Evolutionary conservation across 2,797 vertebrate genomes (phyloP).

Genomic region (Xenentodon cancila): DNA sequence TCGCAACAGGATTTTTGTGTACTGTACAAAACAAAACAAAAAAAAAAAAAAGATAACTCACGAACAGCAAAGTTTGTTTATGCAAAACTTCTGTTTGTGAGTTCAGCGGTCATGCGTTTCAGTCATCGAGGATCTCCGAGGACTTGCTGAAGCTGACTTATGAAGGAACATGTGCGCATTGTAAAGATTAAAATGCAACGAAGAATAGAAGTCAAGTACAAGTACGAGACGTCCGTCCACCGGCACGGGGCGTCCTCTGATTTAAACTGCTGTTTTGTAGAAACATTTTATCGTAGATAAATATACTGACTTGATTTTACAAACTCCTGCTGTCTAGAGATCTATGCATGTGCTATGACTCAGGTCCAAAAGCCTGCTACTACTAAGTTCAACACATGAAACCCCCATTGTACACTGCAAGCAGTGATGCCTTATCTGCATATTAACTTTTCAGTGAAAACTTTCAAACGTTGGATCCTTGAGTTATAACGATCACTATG

Average conservation of each 20-base stretch:
- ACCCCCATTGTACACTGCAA: conserved; percentile 92
- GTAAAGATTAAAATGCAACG: conserved; percentile 42
- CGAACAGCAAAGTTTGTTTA: conserved; percentile 76
- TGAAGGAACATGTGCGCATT: conserved; percentile 61
- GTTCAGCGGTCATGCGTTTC: conserved; percentile 73
- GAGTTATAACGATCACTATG: conserved; percentile 73
- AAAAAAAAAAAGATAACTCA: conserved; percentile 42
- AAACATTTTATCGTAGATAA: conserved; percentile 83
- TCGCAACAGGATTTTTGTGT: conserved; percentile 68
- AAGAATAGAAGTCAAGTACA: conserved; percentile 73
- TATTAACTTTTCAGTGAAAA: conserved; percentile 85
- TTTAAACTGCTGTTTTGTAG: conserved; percentile 81
- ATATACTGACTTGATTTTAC: conserved; percentile 85
- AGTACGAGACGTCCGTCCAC: conserved; percentile 63
- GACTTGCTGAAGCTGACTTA: conserved; percentile 65
- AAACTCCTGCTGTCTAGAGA: conserved; percentile 88
- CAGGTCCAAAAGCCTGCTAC: conserved; percentile 92
- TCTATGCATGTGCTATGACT: conserved; percentile 92
- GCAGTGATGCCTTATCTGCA: conserved; percentile 99
- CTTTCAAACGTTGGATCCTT: conserved; percentile 73
- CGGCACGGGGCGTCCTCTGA: conserved; percentile 62
- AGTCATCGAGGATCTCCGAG: conserved; percentile 65
- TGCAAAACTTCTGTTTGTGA: conserved; percentile 78
- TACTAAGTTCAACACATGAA: conserved; percentile 89
- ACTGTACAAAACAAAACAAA: conserved; percentile 46